Conservation (phyloP, 2,113 vertebrate species). For the Orientallactaga bullata region DNA sequence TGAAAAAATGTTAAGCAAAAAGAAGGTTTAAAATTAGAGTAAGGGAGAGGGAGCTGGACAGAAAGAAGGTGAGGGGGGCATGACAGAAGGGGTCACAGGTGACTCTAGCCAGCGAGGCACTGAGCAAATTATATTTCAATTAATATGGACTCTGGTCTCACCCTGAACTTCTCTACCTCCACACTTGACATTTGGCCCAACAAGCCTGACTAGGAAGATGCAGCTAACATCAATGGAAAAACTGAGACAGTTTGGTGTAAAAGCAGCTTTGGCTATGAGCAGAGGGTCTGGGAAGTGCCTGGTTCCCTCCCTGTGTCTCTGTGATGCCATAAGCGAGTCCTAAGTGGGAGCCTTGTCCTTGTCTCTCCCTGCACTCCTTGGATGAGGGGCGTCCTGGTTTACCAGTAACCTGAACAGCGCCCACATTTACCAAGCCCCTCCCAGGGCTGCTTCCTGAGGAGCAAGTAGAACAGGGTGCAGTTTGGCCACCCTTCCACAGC, state of each 20-base stretch:
- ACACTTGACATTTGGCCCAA: neutral
- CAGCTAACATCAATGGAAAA: neutral
- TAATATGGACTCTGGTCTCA: neutral
- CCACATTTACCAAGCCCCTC: neutral
- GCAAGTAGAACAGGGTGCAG: neutral
- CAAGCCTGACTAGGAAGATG: neutral
- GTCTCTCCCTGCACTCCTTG: rapidly evolving
- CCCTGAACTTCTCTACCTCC: neutral
- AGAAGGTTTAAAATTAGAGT: neutral
- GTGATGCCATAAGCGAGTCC: neutral
- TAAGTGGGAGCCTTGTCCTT: rapidly evolving
- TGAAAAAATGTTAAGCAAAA: neutral
- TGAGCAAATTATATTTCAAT: slow-evolving; percentile 45
- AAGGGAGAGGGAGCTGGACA: neutral
- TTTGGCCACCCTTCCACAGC: rapidly evolving
- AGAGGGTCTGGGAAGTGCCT: neutral
- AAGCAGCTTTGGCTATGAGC: neutral
- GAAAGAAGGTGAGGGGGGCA: neutral
- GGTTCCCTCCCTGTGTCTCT: neutral
- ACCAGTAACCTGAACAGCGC: neutral
- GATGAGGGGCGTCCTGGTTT: neutral
- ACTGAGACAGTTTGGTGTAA: neutral
- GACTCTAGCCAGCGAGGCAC: neutral
- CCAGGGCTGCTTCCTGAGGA: neutral
- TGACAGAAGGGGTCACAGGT: neutral